Evolutionary conservation across 1,140 invertebrate species (phyloP), one percentile per base, ranked within the genome.

Genomic region (Achroia grisella): DNA sequence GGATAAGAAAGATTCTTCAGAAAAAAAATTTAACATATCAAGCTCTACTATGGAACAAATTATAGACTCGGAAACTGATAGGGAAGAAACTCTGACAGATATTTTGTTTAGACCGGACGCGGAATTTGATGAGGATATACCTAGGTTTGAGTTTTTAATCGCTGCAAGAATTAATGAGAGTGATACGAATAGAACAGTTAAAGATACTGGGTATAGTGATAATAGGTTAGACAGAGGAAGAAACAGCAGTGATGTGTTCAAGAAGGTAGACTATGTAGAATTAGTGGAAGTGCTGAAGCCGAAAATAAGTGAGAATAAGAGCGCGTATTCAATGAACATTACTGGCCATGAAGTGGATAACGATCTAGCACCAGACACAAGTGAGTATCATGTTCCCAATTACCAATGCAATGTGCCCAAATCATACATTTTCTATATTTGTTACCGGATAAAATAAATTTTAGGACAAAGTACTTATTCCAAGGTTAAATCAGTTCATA

Each of bases 261-360:
- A 56, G 35, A 85, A 78, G 51, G 49, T 71, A 28, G 81, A 83
- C 29, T 85, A 81, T 46, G 81, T 85, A 12, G 81, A 85, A 48
- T 43, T 85, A 36, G 81, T 85, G 9, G 81, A 82, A 48, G 73
- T 85, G 31, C 44, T 60, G 9, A 74, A 71, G 41, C 57, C 70
- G 6, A 44, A 40, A 14, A 52, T 44, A 4, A 67, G 59, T 35
- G 77, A 76, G 39, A 85, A 85, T 43, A 83, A 67, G 40, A 85
- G 81, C 61, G 73, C 73, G 9, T 76, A 81, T 12, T 49, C 72
- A 28, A 59, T 50, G 6, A 85, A 85, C 39, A 80, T 82, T 1
- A 85, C 81, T 4, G 75, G 69, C 8, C 77, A 85, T 39, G 77
- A 85, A 28, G 63, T 85, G 6, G 81, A 85, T n/a, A 78, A 83